Base-by-base conservation (phyloP, 2,797 vertebrate species). In the Gymnoscopelus microlampas region DNA sequence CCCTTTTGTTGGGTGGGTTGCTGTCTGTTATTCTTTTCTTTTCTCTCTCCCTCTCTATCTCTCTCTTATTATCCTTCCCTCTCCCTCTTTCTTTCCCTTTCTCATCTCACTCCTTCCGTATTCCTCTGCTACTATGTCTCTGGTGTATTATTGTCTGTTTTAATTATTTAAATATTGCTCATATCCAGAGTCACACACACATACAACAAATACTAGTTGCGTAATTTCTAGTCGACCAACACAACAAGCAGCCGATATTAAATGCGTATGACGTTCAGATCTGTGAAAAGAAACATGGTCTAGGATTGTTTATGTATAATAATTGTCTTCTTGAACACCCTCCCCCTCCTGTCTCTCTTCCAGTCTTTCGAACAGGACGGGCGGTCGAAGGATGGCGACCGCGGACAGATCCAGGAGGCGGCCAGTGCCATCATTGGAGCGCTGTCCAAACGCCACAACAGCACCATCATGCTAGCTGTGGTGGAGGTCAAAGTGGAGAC, bases 401-500 rank as follows among this genome's bases (percentile, higher is more conserved):
- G 91, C 0, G 93, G 90, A 32, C 91, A 95, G 63, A 96, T 99
- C 81, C 94, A 97, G 87, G 94, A 92, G 0, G 95, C 95, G 0
- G 95, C 95, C 15, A 94, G 92, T 0, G 90, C 91, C 73, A 92
- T 98, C 24, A 96, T 97, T 29, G 84, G 89, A 0, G 93, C 95
- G 5, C 93, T 99, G 78, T 96, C 96, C 12, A 96, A 95, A 82
- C 87, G 92, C 19, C 96, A 95, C 23, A 98, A 98, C 92, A 96
- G 95, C 91, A 96, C 95, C 0, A 71, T 96, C 61, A 94, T 98
- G 89, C 80, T 96, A 73, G 96, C 97, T 0, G 88, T 99, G 73
- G 92, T 95, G 3, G 97, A 98, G 92, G 96, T 98, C 79, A 97
- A 97, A 78, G 94, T 98, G 70, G 96, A 97, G 88, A 95, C 93